Conservation (phyloP, 2,113 vertebrate genomes). For the Tetrax tetrax region DNA sequence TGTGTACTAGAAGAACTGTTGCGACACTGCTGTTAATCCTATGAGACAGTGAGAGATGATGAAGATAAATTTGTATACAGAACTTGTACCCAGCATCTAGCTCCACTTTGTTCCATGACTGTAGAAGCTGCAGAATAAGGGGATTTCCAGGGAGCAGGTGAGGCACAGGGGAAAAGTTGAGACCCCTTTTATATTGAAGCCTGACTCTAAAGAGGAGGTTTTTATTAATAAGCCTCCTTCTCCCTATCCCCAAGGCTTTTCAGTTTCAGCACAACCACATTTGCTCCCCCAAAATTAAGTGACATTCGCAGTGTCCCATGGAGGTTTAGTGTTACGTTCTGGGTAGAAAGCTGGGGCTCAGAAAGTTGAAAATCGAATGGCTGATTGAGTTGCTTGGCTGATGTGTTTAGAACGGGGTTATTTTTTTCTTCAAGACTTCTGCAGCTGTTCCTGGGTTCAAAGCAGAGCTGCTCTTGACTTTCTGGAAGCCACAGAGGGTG, state of each 20-base stretch:
- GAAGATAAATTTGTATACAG: not conserved
- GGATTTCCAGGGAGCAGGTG: not conserved
- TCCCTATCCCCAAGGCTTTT: not conserved
- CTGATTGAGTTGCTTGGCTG: not conserved
- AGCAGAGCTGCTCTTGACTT: not conserved
- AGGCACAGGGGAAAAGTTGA: not conserved
- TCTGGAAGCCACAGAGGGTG: not conserved
- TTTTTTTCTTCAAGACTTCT: not conserved
- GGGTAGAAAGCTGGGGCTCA: not conserved
- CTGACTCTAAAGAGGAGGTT: not conserved
- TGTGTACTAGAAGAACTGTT: not conserved
- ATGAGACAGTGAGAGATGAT: not conserved
- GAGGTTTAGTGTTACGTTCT: not conserved
- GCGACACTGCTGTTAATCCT: not conserved
- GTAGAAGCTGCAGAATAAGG: not conserved
- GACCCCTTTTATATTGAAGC: not conserved
- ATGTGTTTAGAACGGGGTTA: not conserved
- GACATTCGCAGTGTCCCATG: not conserved
- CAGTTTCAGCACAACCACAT: not conserved
- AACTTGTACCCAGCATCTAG: not conserved
- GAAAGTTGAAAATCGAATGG: not conserved
- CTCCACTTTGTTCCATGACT: not conserved
- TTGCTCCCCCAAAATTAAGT: not conserved
- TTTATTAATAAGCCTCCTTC: not conserved
- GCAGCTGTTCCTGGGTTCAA: not conserved